Evolutionary conservation across 1,140 invertebrate genomes (phyloP), one percentile per base, ranked within the genome.

Genomic region (Bradynema listronoti): DNA sequence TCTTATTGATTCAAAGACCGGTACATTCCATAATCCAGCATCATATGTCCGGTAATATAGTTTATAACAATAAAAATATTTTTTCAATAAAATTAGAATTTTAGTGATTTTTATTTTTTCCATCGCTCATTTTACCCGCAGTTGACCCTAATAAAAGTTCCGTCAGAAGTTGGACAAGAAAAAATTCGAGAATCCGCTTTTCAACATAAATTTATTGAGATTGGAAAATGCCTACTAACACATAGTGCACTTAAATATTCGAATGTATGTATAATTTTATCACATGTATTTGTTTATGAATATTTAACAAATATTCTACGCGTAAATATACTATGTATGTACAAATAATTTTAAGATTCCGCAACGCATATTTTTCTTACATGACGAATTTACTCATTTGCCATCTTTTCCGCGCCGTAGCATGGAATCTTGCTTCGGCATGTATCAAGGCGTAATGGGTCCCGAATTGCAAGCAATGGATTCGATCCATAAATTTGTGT

Each of bases 341-440:
- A 57, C 11, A n/a, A 16, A 4, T 32, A 42, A 34, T 11, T 50
- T 77, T 63, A 77, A 88, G 85, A 85, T 93, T 7, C 89, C 92
- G 1, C 91, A 94, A 81, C 84, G 88, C 50, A 91, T 95, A 1
- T 90, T 95, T n/a, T 98, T 98, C 78, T 83, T 99, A 9, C 93
- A 99, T 79, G 95, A 99, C 78, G 95, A 99, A 81, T 83, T 99
- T 0, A 94, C 94, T 85, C 98, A 99, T 80, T 80, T 97, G 29
- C 94, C 93, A 0, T 90, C 92, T 0, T 99, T 99, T 81, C 95
- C 95, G 0, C 84, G 95, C 46, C 97, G 97, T 82, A 91, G 93
- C 11, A 80, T 99, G 0, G 94, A 98, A 80, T 87, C 91, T 14
- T 92, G 98, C 79, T 85, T 98, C 63, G 87, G 90, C 78, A 82